Base-by-base conservation (phyloP, 2,888 invertebrate genomes). In the Dryadula phaetusa region DNA sequence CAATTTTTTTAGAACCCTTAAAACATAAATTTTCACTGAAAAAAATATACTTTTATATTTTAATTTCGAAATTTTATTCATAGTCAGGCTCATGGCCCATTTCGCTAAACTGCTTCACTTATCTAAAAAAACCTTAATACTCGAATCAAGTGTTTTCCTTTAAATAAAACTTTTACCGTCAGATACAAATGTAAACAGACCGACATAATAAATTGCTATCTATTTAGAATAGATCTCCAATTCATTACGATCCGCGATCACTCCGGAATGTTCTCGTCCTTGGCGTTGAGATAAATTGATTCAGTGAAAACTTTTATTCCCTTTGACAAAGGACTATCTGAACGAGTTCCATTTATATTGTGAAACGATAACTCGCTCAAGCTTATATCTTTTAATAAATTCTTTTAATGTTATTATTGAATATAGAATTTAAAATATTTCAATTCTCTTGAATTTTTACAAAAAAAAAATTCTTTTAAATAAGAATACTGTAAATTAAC, bases 221-320 rank as follows among this genome's bases (percentile, higher is more conserved):
- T 70, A 66, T 64, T 70, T 70, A 66, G 56, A 70, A 70, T 70
- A 62, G 63, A 69, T 69, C 61, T 64, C 66, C 69, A 62, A 70
- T 70, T 70, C 69, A 70, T 70, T 70, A 70, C 63, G 40, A 60
- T 47, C 49, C 52, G 22, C 64, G 69, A 67, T 65, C 64, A 66
- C 28, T 34, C 60, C 62, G 52, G 66, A 62, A 63, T 64, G 70
- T 44, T 69, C 61, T 66, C 68, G 66, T 70, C 66, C 62, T 69
- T 62, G 66, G 61, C 66, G 49, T 53, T 25, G 62, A 71, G 69
- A 74, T 74, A 74, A 72, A 74, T 71, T 71, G 72, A 71, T 70
- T 64, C 72, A 25, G 52, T 66, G 62, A 44, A 69, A 70, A 71
- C 67, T 74, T 72, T 71, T 71, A 71, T 74, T 72, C 64, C 46